Evolutionary conservation across 2,797 vertebrate genomes (phyloP), one percentile per base, ranked within the genome.

Genomic region (Galaxias olidus): DNA sequence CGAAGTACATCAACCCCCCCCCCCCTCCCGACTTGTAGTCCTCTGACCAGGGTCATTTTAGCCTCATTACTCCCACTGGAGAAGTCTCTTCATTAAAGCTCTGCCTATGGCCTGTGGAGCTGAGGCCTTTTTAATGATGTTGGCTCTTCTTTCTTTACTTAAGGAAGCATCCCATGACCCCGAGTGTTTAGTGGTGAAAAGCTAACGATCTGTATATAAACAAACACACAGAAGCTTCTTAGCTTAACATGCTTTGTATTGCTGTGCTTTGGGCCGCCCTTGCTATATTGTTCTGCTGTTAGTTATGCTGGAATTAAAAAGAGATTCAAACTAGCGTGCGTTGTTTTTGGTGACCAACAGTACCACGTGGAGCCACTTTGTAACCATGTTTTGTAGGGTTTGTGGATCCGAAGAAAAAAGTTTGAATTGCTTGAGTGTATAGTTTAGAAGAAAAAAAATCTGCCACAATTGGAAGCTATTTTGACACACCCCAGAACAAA

Each of bases 31-130:
- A 68, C 75, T 74, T 47, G 4, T 51, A 66, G 70, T 86, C 59
- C 67, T 84, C 59, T 57, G 74, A 81, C 68, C 70, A 53, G 56
- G 69, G 78, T 74, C 74, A 73, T 77, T 86, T 81, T 71, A 74
- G 69, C 81, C 83, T 87, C 79, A 85, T 90, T 91, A 89, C 79
- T 87, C 84, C 75, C 78, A 69, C 75, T 60, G 69, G 80, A 83
- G 74, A 78, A 72, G 71, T 72, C 59, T 81, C 82, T 89, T 89
- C 87, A 84, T 90, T 90, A 89, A 81, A 76, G 71, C 79, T 40
- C 73, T 77, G 77, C 81, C 79, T 65, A 73, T 88, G 68, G 84
- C 86, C 74, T 69, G 68, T 84, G 75, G 77, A 84, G 73, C 51
- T 70, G 60, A 81, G 66, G 60, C 56, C 76, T 67, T 77, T 74